Evolutionary conservation across 2,113 vertebrate species (phyloP), one percentile per base, ranked within the genome.

Genomic region (Ptilorrhoa leucosticta): DNA sequence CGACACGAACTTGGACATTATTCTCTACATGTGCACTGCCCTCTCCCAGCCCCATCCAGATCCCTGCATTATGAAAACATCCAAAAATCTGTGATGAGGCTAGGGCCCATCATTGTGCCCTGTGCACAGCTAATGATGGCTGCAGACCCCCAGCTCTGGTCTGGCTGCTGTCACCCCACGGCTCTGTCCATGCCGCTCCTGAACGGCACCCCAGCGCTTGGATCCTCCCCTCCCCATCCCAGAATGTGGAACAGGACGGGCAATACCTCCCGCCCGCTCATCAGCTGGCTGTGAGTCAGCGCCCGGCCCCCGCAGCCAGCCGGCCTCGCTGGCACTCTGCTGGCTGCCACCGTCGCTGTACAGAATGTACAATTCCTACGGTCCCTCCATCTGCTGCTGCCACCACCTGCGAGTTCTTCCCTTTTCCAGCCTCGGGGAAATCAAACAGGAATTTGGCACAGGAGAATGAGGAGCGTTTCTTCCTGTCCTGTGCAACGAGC

Each of bases 371-470:
- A 0, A 7, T 64, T 56, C 23, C 84, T 9, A 4, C 75, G 23
- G 63, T 39, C 78, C 79, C 63, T 88, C 94, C 93, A 95, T 96
- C 90, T 97, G 94, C 94, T 90, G 65, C 84, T 5, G 75, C 65
- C 64, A 0, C 77, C 83, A 61, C 73, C 95, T 87, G 40, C 6
- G 23, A 50, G 60, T 42, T 58, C 66, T 76, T 87, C 61, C 57
- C 61, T 3, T 91, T 69, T 60, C 70, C n/a, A 57, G 88, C 16
- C 11, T 66, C 10, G 3, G 26, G 57, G 27, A 87, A 37, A 71
- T 17, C 84, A 24, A 35, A 14, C 0, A 15, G 47, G 22, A 13
- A 50, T 56, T 47, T 39, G 33, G 83, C 44, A 28, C 40, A 10
- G 56, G 31, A 48, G 40, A 9, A 45, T 1, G 21, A 47, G 12